A percentile compares a stretch with the other conserved stretches of the same genome.
Evolutionary conservation across 2,888 invertebrate genomes (phyloP).

Genomic region (Nephrocerus scutellatus): DNA sequence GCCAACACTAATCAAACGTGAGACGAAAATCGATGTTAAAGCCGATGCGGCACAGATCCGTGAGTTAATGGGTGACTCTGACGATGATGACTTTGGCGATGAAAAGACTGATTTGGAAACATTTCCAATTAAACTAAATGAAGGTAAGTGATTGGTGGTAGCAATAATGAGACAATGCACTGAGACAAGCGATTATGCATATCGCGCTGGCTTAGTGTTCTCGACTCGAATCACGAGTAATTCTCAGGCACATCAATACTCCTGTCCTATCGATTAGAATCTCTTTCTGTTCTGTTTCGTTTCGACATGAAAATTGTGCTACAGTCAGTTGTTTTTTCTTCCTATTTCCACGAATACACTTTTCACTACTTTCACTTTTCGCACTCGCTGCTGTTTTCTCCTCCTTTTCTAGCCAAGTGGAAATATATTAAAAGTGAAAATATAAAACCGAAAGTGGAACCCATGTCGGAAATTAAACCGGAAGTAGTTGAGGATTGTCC

Average conservation of each 20-base stretch:
- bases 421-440: conserved; percentile 12
- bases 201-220: too few species aligned
- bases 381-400: too few species aligned
- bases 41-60: conserved; percentile 32
- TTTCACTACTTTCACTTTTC: conserved; percentile 1
- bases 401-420: conserved; percentile 19
- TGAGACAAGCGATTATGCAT: too few species aligned
- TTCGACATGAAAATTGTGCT: too few species aligned
- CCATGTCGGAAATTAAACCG: conserved; percentile 8
- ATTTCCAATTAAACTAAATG: conserved; percentile 39
- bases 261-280: too few species aligned
- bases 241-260: too few species aligned
- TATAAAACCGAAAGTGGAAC: too few species aligned
- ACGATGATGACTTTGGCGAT: conserved; percentile 31
- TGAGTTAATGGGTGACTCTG: conserved; percentile 37
- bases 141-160: conserved; percentile 33
- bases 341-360: neutral
- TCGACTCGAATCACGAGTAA: too few species aligned
- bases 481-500: conserved; percentile 4
- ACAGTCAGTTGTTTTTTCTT: conserved; percentile 1
- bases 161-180: too few species aligned
- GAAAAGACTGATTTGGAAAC: conserved; percentile 37
- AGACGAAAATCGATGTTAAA: conserved; percentile 36
- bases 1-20: conserved; percentile 33
- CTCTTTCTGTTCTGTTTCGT: too few species aligned